These are phyloP conservation scores for Erethizon dorsatum DNA, from an alignment of 2,797 vertebrate genomes.

Conservation along the genomic window DNA sequence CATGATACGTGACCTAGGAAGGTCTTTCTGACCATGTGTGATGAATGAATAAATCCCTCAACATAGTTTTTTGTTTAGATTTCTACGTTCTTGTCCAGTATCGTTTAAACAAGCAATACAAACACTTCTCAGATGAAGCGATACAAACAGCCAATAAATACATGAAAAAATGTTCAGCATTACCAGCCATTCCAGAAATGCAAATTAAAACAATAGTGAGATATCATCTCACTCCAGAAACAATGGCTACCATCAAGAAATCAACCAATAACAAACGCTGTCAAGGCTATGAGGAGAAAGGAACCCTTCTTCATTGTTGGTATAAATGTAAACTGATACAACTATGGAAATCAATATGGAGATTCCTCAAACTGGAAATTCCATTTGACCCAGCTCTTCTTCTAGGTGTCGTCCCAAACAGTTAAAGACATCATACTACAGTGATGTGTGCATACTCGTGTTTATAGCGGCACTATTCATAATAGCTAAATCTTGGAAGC, in stretches of 20 bases:
- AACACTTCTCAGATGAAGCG: not conserved
- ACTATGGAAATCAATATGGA: not conserved
- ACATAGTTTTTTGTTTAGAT: constrained; percentile 27
- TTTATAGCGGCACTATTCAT: not conserved
- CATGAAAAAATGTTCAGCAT: not conserved
- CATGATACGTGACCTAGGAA: not conserved
- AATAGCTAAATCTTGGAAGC: not conserved
- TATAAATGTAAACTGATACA: not conserved
- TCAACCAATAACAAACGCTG: not conserved
- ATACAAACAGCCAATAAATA: not conserved
- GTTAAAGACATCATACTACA: not conserved
- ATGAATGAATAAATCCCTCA: not conserved
- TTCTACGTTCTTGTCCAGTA: not conserved
- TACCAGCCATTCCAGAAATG: not conserved
- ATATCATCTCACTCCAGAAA: not conserved
- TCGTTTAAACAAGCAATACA: constrained; percentile 43
- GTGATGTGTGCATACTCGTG: not conserved
- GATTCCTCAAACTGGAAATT: not conserved
- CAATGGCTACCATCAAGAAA: not conserved
- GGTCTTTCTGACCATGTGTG: not conserved
- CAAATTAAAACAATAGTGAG: not conserved
- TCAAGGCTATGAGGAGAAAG: not conserved
- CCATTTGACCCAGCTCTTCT: not conserved
- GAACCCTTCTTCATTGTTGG: not conserved
- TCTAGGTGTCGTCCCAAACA: not conserved